Base-by-base conservation (phyloP, 2,113 vertebrate genomes). In the Chrysochloris asiatica region DNA sequence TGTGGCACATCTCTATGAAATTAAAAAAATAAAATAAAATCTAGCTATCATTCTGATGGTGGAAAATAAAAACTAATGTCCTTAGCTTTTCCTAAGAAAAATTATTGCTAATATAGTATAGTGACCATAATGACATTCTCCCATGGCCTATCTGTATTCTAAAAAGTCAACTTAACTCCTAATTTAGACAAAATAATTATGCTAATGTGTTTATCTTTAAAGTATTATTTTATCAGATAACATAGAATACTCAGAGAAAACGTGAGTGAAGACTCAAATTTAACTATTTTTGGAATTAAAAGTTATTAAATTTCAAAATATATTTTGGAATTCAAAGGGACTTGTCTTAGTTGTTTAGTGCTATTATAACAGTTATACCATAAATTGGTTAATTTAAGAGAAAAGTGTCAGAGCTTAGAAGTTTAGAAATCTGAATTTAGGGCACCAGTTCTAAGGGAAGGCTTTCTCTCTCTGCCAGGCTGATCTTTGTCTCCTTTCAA, bases 1-100 rank as follows among this genome's bases (percentile, higher is more conserved):
- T 90, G 89, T 93, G 94, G 89, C 95, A 93, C 86, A 87, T 94
- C 89, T 93, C 87, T 95, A 88, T 56, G 72, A 95, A 91, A 92
- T 80, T 61, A n/a, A n/a, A n/a, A n/a, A n/a, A n/a, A n/a, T n/a
- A n/a, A n/a, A n/a, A n/a, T 77, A 0, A 38, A 47, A 82, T 67
- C 28, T 84, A 86, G 67, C 76, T 83, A 54, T 76, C 43, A 67
- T 92, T 19, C 81, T 95, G 89, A 54, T 84, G 54, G 80, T 48
- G 45, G 59, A 14, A 56, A 80, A 73, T n/a, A 71, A 90, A 86
- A 89, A 87, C 38, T 72, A 90, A 90, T 83, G 43, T 77, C 45
- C 33, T 77, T 89, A 75, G 79, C 67, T 81, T 91, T 94, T 85
- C 41, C 41, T 83, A 92, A 90, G 78, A 85, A 65, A 63, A 76